Percentiles rank a stretch among this genome's conserved stretches.
Evolutionary conservation across 2,888 invertebrate species (phyloP).

Genomic region (Drosophila macrospina): DNA sequence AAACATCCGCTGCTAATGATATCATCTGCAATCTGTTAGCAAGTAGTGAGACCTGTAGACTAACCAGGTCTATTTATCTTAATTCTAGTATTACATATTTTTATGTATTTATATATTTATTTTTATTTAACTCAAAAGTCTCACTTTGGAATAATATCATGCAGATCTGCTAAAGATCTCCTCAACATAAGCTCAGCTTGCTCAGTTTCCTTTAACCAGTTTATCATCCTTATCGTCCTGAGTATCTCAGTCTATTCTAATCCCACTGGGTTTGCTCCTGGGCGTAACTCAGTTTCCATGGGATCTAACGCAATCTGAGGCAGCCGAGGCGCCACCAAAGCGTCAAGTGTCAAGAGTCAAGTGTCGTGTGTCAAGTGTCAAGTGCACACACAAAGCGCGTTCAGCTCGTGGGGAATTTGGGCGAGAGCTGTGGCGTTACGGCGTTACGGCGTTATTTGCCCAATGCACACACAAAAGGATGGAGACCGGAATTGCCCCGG

Average conservation of each 20-base stretch:
- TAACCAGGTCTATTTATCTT: too few species aligned
- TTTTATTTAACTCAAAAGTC: too few species aligned
- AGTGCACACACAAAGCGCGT: slow-evolving; percentile 37
- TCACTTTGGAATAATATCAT: too few species aligned
- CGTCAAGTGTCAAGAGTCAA: slow-evolving; percentile 26
- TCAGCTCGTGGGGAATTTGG: slow-evolving; percentile 40
- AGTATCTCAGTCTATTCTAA: neutral
- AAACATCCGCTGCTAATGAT: neutral
- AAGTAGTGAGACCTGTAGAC: too few species aligned
- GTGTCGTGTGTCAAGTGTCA: slow-evolving; percentile 4
- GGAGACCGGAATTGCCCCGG: slow-evolving; percentile 24
- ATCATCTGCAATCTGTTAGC: neutral
- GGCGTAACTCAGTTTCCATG: slow-evolving; percentile 11
- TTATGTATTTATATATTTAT: too few species aligned
- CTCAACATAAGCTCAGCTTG: too few species aligned
- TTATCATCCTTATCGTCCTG: too few species aligned
- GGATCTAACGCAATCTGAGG: slow-evolving; percentile 9
- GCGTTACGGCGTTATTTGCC: slow-evolving; percentile 52
- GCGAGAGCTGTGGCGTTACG: slow-evolving; percentile 9
- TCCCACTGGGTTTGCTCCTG: neutral
- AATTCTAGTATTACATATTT: too few species aligned
- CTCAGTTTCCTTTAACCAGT: neutral
- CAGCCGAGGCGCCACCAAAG: slow-evolving; percentile 8
- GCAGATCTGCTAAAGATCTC: too few species aligned
- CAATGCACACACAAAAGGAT: slow-evolving; percentile 33